Base-by-base conservation (phyloP, 2,888 invertebrate species). In the Thysanoteuthis rhombus region DNA sequence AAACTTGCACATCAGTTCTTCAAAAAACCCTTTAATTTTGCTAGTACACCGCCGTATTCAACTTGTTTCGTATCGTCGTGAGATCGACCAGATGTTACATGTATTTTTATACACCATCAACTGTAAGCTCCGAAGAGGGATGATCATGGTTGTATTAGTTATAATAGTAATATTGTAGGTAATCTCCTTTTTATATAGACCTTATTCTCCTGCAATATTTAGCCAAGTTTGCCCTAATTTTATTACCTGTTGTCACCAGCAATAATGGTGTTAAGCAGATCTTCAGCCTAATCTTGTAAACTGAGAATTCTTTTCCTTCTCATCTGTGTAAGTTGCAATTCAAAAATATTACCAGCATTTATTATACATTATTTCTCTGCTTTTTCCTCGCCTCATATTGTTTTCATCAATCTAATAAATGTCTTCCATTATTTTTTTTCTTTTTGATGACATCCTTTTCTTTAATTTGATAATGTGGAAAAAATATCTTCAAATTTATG, bases 61-160 rank as follows among this genome's bases (percentile, higher is more conserved):
- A 52, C 47, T 52, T 52, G 47, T 52, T 52, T 25, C 32, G n/a
- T 75, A 75, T 75, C n/a, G 8, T 10, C n/a, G 75, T n/a, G 75
- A 75, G 75, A 75, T 75, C 75, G 75, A n/a, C 75, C 75, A 75
- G 75, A 75, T 75, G 75, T 75, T 75, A 75, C 75, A n/a, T 75
- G 16, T 75, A 10, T 75, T 75, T 75, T n/a, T 75, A n/a, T 75
- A n/a, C n/a, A 75, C 75, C 16, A n/a, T n/a, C n/a, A n/a, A 75
- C n/a, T 75, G 10, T n/a, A n/a, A n/a, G 12, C 32, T 16, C 10
- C n/a, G 1, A n/a, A 52, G 22, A 52, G 25, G 25, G 25, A 25
- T 22, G 1, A 22, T 25, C 47, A 52, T 52, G 25, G 25, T 52
- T 52, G 4, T 25, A 52, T 5, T 52, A 52, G 22, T 1, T 52